Evolutionary conservation across 1,140 invertebrate genomes (phyloP).

Genomic region (Bathynomus jamesi): DNA sequence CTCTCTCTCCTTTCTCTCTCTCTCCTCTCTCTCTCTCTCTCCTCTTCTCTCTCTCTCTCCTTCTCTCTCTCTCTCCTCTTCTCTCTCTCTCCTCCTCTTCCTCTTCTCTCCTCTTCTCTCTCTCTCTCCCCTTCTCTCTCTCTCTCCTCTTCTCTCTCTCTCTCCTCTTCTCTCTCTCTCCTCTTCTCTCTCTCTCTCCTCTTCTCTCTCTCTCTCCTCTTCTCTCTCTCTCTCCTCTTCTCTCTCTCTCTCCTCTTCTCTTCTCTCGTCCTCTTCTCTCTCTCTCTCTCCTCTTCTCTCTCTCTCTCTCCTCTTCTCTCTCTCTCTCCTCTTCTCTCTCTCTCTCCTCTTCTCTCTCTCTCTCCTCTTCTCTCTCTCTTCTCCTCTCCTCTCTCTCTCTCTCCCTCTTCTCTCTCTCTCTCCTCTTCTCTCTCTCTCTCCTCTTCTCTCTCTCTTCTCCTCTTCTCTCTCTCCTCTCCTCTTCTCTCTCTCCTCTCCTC

Average conservation of each 20-base stretch:
- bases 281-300: neutral
- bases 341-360: neutral
- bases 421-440: neutral
- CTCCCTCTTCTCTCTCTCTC: neutral
- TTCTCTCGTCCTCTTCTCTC: neutral
- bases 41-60: neutral
- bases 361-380: neutral
- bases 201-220: neutral
- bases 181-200: neutral
- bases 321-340: neutral
- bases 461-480: neutral
- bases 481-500: neutral
- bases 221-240: neutral
- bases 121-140: neutral
- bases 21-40: neutral
- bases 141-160: neutral
- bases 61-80: neutral
- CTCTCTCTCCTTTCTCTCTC: neutral
- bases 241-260: neutral
- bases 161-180: neutral
- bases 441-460: neutral
- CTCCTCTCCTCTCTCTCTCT: neutral
- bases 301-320: neutral
- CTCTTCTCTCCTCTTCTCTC: neutral
- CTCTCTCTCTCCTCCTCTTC: neutral